These are phyloP conservation scores for Urocitellus parryii DNA, from an alignment of 2,113 vertebrate species.

Conservation along the genomic window DNA sequence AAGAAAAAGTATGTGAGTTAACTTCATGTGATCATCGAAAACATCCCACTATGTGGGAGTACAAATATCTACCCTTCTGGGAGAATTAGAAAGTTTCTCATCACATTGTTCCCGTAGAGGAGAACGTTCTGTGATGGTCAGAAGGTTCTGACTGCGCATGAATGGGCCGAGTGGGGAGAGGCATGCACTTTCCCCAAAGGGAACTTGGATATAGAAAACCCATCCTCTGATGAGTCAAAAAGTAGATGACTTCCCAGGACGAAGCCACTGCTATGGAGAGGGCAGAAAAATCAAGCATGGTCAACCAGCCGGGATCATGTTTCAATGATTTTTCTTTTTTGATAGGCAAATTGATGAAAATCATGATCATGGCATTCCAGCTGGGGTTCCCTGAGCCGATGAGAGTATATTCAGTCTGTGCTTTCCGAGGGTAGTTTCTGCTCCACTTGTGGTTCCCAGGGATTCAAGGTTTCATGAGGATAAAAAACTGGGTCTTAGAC, in stretches of 20 bases:
- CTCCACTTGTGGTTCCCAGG: background rate
- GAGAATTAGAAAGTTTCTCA: background rate
- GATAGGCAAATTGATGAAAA: background rate
- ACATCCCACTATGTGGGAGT: background rate
- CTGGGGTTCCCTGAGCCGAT: background rate
- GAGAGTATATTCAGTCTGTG: background rate
- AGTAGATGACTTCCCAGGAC: background rate
- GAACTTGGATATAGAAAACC: background rate
- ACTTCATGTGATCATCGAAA: slow-evolving; percentile 18
- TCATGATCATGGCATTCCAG: background rate
- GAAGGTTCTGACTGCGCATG: background rate
- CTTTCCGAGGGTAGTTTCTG: background rate
- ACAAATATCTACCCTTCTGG: background rate
- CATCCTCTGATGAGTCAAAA: background rate
- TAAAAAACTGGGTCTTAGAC: background rate
- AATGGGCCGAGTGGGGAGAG: background rate
- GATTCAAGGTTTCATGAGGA: background rate
- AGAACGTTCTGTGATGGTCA: background rate
- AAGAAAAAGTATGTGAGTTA: slow-evolving; percentile 18
- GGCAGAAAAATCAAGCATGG: background rate
- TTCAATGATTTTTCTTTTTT: slow-evolving; percentile 34
- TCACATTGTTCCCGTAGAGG: background rate
- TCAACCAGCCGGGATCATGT: background rate
- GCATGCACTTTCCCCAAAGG: background rate
- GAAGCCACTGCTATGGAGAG: background rate